phyloP scores from a whole-genome alignment of 2,888 invertebrate genomes.

The Andrena flavipes region DNA sequence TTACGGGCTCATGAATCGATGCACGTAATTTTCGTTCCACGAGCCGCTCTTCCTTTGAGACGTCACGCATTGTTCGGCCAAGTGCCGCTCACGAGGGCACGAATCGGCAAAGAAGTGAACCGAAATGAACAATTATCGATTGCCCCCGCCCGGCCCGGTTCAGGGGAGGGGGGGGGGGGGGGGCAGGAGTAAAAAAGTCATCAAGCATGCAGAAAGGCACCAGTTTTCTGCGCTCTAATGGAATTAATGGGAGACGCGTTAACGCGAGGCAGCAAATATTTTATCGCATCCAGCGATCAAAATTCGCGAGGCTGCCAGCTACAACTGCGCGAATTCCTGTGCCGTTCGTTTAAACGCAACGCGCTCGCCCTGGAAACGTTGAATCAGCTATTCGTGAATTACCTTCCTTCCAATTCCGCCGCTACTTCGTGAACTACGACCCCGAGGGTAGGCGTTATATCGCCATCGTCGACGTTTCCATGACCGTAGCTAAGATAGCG shows the following conservation, averaged over 20 bases:
- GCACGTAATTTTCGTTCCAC: conserved; percentile 53
- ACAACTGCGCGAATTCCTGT: conserved; percentile 11
- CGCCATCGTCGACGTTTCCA: conserved; percentile 50
- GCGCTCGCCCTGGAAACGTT: conserved; percentile 66
- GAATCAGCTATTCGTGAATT: conserved; percentile 76
- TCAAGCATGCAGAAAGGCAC: conserved; percentile 8
- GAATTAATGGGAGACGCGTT: not conserved
- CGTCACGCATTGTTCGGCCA: conserved; percentile 61
- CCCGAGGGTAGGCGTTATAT: conserved; percentile 52
- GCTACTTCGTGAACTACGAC: conserved; percentile 52
- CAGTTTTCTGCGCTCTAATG: not conserved
- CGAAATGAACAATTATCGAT: conserved; percentile 63
- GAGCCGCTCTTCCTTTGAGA: conserved; percentile 50
- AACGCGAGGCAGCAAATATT: not conserved
- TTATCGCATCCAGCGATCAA: not conserved
- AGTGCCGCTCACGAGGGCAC: conserved; percentile 52
- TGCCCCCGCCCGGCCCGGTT: not conserved
- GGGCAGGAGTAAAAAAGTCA: conserved; percentile 20
- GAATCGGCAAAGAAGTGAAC: conserved; percentile 50
- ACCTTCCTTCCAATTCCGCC: conserved; percentile 61
- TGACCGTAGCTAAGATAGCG: conserved; percentile 39
- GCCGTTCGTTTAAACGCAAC: conserved; percentile 60
- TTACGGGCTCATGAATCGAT: conserved; percentile 51
- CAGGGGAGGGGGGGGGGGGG: too few species aligned
- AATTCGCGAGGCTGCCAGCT: not conserved